These are phyloP conservation scores for Mesitornis unicolor DNA, from an alignment of 2,113 vertebrate genomes.

Conservation along the genomic window DNA sequence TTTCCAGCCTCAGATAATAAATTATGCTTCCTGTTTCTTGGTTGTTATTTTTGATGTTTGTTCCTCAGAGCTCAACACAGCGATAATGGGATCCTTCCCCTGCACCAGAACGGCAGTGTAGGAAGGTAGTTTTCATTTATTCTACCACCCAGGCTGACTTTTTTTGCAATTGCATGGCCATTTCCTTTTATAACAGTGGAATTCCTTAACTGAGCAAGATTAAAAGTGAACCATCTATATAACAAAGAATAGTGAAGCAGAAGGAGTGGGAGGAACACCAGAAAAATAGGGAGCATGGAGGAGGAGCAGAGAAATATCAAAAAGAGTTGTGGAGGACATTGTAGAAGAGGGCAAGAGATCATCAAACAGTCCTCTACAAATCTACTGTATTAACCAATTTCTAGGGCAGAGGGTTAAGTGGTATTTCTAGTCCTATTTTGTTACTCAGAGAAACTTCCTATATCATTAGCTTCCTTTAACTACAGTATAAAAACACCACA, in stretches of 20 bases:
- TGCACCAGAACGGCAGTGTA: background rate
- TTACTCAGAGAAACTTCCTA: constrained; percentile 36
- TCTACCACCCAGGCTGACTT: background rate
- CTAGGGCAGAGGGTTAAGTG: constrained; percentile 55
- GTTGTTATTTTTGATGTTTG: background rate
- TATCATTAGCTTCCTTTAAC: constrained; percentile 46
- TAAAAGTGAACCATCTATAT: constrained; percentile 25
- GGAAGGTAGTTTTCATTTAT: background rate
- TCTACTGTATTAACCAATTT: constrained; percentile 54
- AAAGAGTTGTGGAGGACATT: constrained; percentile 11
- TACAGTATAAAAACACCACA: background rate
- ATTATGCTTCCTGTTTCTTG: background rate
- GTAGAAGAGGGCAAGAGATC: constrained; percentile 10
- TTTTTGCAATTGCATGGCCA: background rate
- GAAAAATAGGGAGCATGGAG: constrained; percentile 25
- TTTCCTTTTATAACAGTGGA: background rate
- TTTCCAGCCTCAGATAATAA: background rate
- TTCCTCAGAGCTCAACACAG: background rate
- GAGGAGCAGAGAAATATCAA: constrained; percentile 39
- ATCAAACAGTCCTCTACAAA: constrained; percentile 44
- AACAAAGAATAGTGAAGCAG: constrained; percentile 23
- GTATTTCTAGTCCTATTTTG: constrained; percentile 49
- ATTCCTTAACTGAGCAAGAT: constrained; percentile 45
- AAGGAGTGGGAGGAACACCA: constrained; percentile 31
- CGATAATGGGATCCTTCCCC: background rate